Evolutionary conservation across 2,888 invertebrate species (phyloP).

Genomic region (Seladonia tumulorum): DNA sequence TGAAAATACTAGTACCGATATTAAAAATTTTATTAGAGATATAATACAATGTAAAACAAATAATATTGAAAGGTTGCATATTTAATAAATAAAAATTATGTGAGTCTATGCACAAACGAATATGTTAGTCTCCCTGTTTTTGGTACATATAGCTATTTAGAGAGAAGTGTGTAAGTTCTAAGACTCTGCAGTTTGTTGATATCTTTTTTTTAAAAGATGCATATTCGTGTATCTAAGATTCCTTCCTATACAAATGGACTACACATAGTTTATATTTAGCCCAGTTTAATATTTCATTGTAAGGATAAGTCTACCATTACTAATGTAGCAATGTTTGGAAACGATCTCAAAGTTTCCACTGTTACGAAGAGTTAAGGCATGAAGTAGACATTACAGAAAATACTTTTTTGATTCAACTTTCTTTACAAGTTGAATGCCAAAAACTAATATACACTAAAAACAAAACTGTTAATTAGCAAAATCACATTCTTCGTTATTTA

Average conservation of each 20-base stretch:
- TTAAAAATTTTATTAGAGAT: slow-evolving; percentile 61
- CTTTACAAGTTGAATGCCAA: slow-evolving; percentile 27
- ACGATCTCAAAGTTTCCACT: slow-evolving; percentile 15
- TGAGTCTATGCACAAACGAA: slow-evolving; percentile 55
- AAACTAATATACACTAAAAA: slow-evolving; percentile 33
- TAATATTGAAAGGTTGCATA: slow-evolving; percentile 58
- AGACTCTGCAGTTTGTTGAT: neutral
- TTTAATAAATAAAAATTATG: slow-evolving; percentile 61
- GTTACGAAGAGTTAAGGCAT: slow-evolving; percentile 10
- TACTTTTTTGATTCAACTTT: slow-evolving; percentile 30
- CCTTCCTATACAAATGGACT: slow-evolving; percentile 24
- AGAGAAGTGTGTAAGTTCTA: slow-evolving; percentile 7
- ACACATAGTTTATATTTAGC: slow-evolving; percentile 15
- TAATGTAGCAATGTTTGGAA: slow-evolving; percentile 15
- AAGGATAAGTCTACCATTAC: slow-evolving; percentile 20
- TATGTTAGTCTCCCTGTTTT: slow-evolving; percentile 39
- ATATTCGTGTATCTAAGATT: slow-evolving; percentile 55
- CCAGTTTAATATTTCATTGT: slow-evolving; percentile 43
- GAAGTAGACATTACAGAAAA: slow-evolving; percentile 20
- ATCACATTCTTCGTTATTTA: slow-evolving; percentile 47
- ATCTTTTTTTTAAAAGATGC: slow-evolving; percentile 34
- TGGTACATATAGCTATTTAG: slow-evolving; percentile 20
- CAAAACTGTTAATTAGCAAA: slow-evolving; percentile 41
- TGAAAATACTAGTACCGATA: slow-evolving; percentile 59
- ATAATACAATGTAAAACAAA: slow-evolving; percentile 61